Percentiles rank a stretch among this genome's conserved stretches.
phyloP scores from a whole-genome alignment of 2,888 invertebrate genomes.

The Allophyes oxyacanthae region DNA sequence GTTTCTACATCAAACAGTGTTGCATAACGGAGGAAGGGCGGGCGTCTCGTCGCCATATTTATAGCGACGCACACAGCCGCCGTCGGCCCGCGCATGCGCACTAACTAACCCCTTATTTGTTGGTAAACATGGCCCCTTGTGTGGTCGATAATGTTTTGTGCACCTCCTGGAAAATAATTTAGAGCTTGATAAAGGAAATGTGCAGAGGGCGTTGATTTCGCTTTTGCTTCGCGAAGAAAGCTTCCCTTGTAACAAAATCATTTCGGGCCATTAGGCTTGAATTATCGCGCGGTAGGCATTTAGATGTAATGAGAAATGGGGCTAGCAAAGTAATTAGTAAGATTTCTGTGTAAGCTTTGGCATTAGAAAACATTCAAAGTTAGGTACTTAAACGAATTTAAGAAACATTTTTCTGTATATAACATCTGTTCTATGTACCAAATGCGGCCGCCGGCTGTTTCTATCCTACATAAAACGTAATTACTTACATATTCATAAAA shows the following conservation, averaged over 20 bases:
- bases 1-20: constrained; percentile 76
- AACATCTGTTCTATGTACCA: neutral
- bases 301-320: constrained; percentile 40
- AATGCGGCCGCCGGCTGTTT: constrained; percentile 32
- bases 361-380: constrained; percentile 17
- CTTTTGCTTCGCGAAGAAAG: constrained; percentile 20
- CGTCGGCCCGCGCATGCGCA: constrained; percentile 68
- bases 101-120: constrained; percentile 63
- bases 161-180: constrained; percentile 66
- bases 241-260: constrained; percentile 36
- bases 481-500: constrained; percentile 32
- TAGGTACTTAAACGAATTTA: constrained; percentile 1
- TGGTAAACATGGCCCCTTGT: constrained; percentile 71
- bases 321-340: constrained; percentile 33
- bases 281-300: constrained; percentile 39
- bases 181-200: constrained; percentile 55
- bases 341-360: constrained; percentile 23
- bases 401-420: constrained; percentile 8
- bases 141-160: constrained; percentile 75
- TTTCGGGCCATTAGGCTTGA: constrained; percentile 40
- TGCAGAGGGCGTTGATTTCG: constrained; percentile 50
- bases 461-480: constrained; percentile 1
- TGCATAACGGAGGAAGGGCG: constrained; percentile 78
- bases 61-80: constrained; percentile 61
- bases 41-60: constrained; percentile 71